Base-by-base conservation (phyloP, 2,113 vertebrate species). In the Harpagus bidentatus region DNA sequence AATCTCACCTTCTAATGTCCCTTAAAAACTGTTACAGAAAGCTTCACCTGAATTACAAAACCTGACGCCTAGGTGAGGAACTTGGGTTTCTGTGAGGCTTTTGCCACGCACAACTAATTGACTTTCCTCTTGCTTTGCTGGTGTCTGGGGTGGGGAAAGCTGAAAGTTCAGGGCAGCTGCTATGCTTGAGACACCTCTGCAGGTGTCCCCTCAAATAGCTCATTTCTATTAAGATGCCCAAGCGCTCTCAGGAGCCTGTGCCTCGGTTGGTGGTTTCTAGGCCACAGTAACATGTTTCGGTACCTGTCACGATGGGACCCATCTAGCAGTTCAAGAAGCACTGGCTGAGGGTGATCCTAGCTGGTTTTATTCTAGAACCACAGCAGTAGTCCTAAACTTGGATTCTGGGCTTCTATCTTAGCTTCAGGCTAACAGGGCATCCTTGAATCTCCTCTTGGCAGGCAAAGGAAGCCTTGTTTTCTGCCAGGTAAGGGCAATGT, bases 151-250 rank as follows among this genome's bases (percentile, higher is more conserved):
- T 1, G 9, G 8, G 11, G 2, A 7, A 53, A 52, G 70, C 47
- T 79, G 70, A 5, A 13, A 29, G 42, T 6, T 79, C n/a, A 59
- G 71, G 90, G 48, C 43, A 91, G 58, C 55, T 86, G n/a, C 80
- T 77, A 2, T 45, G 42, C 36, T 56, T 56, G 29, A 62, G 82
- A 40, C 6, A 4, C 17, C 53, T 47, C 29, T 61, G 58, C 43
- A 42, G 66, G 9, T 61, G 36, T 62, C 56, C 34, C 3, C 61
- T 79, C 42, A 45, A 31, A 29, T 12, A 9, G 16, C 48, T 63
- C 1, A 0, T 31, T 83, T 47, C 43, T 8, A 2, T 2, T 53
- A 19, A 13, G 36, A 34, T 58, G 48, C 19, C 34, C 34, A 42
- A 29, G 32, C 12, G 7, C 48, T 59, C 34, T 14, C 45, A 59